phyloP scores from a whole-genome alignment of 2,888 invertebrate genomes.

The Xestia xanthographa region DNA sequence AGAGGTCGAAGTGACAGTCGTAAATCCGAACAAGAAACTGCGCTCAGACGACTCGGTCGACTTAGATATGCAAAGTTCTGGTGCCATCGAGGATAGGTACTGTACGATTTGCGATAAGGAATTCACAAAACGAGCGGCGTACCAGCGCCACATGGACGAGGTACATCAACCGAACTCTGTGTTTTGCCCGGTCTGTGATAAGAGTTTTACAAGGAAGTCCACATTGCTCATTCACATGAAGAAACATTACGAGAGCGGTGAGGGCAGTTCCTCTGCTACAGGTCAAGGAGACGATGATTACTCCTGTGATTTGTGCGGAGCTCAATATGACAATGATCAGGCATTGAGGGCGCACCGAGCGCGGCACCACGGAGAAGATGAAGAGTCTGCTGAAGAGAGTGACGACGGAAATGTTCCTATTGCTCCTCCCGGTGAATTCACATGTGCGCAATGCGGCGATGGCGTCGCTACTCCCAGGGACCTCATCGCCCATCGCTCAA shows the following conservation, averaged over 20 bases:
- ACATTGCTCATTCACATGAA: slow-evolving; percentile 92
- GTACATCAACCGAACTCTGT: slow-evolving; percentile 89
- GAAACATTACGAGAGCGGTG: slow-evolving; percentile 89
- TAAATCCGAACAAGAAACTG: slow-evolving; percentile 88
- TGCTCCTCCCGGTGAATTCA: slow-evolving; percentile 86
- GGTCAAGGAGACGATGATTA: slow-evolving; percentile 82
- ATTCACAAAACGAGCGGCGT: slow-evolving; percentile 91
- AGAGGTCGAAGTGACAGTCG: slow-evolving; percentile 88
- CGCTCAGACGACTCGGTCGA: slow-evolving; percentile 87
- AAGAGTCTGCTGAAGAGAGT: slow-evolving; percentile 83
- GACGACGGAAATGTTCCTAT: slow-evolving; percentile 79
- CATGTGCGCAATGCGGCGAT: slow-evolving; percentile 90
- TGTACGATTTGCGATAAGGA: slow-evolving; percentile 91
- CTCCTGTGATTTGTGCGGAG: slow-evolving; percentile 91
- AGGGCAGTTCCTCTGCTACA: slow-evolving; percentile 77
- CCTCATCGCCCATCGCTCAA: slow-evolving; percentile 89
- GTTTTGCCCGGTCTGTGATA: slow-evolving; percentile 92
- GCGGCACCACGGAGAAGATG: slow-evolving; percentile 90
- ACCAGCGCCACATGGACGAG: slow-evolving; percentile 91
- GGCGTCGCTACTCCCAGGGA: slow-evolving; percentile 89
- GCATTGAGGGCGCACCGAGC: slow-evolving; percentile 91
- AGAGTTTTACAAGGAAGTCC: slow-evolving; percentile 91
- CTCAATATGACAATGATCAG: slow-evolving; percentile 90
- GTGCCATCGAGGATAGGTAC: slow-evolving; percentile 86
- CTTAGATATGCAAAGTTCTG: slow-evolving; percentile 84